Evolutionary conservation across 2,888 invertebrate species (phyloP), one percentile per base, ranked within the genome.

Genomic region (Callosobruchus maculatus): DNA sequence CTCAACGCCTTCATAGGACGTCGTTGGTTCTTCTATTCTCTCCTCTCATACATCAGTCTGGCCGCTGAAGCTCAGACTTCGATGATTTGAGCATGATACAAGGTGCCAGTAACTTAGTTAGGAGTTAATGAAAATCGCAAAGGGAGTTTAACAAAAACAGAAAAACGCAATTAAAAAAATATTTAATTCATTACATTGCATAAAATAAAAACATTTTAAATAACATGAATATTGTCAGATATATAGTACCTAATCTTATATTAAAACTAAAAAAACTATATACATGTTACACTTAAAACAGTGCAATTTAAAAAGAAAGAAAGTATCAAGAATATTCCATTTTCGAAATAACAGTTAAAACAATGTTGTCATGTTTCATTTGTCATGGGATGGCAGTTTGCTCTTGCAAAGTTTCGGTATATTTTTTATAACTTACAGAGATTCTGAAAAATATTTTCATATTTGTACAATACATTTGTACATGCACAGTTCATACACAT

Each of bases 281-380:
- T 49, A 49, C 49, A 49, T 1, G 49, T 7, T 67, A 73, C 75
- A 73, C 75, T 73, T 75, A 73, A 70, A 75, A 75, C 73, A 75
- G 73, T 71, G 71, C 20, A 71, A 26, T 70, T 21, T 67, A 49
- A 70, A 7, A 71, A 3, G 20, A 70, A 68, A 18, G 13, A 49
- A 49, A 49, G 7, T 1, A 49, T 5, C 30, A 49, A 18, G 4
- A 49, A 49, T 49, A 49, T 18, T 49, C 49, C 49, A 49, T 49
- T 7, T 49, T 49, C 18, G 7, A 13, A 49, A 49, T 49, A 18
- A 3, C 13, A 49, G 13, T 13, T 49, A 49, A 49, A 49, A 5
- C 13, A 49, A 49, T 49, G 13, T 13, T 49, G 49, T 49, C 49
- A 49, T 49, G 49, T 7, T 49, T 18, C 9, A 1, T 49, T 49